Percentiles rank a stretch among this genome's conserved stretches.
These are phyloP conservation scores for Pteronotus mesoamericanus DNA, from an alignment of 2,797 vertebrate species.

Conservation along the genomic window DNA sequence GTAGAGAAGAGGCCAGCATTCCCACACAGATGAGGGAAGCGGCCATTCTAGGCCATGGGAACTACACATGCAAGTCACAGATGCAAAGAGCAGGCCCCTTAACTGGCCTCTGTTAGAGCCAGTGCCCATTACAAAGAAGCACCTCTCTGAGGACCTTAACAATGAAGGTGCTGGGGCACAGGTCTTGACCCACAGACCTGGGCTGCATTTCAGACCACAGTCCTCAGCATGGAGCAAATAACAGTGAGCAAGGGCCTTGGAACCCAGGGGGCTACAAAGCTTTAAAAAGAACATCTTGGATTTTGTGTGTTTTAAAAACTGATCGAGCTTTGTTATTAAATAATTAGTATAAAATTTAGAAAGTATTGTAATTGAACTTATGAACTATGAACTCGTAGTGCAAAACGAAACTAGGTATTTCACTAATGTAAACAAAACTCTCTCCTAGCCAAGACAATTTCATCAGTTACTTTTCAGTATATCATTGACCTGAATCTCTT, in stretches of 20 bases:
- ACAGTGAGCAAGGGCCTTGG: not conserved
- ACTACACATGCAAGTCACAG: not conserved
- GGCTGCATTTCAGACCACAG: not conserved
- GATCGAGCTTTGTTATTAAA: not conserved
- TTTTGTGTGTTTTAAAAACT: not conserved
- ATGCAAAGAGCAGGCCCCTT: not conserved
- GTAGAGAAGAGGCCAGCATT: not conserved
- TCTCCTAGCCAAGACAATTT: conserved; percentile 58
- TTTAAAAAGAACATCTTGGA: not conserved
- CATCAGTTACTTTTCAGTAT: conserved; percentile 39
- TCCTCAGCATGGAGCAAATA: not conserved
- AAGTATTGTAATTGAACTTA: not conserved
- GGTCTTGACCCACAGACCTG: not conserved
- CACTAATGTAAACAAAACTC: conserved; percentile 67
- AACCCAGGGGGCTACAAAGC: not conserved
- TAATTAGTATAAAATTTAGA: conserved; percentile 39
- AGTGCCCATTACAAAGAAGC: not conserved
- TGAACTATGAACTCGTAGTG: conserved; percentile 46
- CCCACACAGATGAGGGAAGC: not conserved
- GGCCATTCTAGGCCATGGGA: not conserved
- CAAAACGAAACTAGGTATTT: conserved; percentile 60
- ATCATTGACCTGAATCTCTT: conserved; percentile 78
- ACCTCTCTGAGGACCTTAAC: not conserved
- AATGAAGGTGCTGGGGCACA: not conserved
- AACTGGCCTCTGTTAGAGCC: fast-evolving